Base-by-base conservation (phyloP, 2,113 vertebrate species). In the Haemorhous mexicanus region DNA sequence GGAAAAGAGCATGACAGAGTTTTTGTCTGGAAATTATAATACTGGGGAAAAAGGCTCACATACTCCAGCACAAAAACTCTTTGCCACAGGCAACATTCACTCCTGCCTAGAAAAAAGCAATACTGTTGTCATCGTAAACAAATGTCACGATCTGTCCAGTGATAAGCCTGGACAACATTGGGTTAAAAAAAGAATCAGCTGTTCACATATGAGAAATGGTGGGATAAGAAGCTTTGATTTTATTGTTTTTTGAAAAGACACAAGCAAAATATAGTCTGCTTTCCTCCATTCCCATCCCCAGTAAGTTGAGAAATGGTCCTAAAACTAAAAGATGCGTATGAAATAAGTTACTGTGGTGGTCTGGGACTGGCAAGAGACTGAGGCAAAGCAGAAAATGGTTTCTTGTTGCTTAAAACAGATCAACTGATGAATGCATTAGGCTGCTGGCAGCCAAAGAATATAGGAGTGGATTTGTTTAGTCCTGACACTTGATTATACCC, bases 11-110 rank as follows among this genome's bases (percentile, higher is more conserved):
- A 78, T 63, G 62, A 83, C 30, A 85, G 55, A 84, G 10, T n/a
- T 85, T 46, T 91, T 87, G 16, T 86, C 82, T 90, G 59, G 50
- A 96, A 93, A 93, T 83, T 92, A 66, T 87, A 89, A 84, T 70
- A 46, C 18, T 83, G 67, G 13, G 4, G 15, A 37, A 93, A 92
- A 85, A 74, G 28, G 3, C 18, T 91, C 49, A 86, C 32, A 80
- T 63, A 39, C 13, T 93, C 37, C 39, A 41, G 39, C 37, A 53
- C 11, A 70, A 90, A 90, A 94, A 1, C 26, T 72, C 30, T 85
- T 55, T 85, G 41, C 37, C 15, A 14, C 6, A 11, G 30, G n/a
- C 17, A 89, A 33, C 11, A 26, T 46, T 77, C 13, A 10, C 18
- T 89, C 15, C 32, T 78, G 35, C 43, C 55, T 66, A 94, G 33